A percentile compares a stretch with the other conserved stretches of the same genome.
Conservation (phyloP, 2,113 vertebrate genomes). For the Chloropsis cyanopogon region DNA sequence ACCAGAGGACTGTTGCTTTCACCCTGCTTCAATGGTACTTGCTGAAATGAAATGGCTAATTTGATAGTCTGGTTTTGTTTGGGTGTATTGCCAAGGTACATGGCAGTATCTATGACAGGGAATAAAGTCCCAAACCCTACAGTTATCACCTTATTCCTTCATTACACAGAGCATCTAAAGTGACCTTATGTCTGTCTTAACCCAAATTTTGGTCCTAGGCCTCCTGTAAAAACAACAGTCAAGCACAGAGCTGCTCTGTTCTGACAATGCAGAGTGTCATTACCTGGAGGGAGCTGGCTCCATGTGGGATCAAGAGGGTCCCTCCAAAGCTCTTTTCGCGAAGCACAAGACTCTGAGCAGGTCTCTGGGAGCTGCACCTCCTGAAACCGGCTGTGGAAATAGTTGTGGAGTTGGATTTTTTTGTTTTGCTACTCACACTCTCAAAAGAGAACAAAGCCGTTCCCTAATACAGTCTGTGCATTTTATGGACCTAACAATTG, state of each 20-base stretch:
- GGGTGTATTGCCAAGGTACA: not conserved
- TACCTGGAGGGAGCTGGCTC: not conserved
- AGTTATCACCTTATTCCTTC: not conserved
- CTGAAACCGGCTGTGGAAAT: not conserved
- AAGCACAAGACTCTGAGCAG: not conserved
- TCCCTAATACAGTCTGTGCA: conserved; percentile 21
- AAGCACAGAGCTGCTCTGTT: not conserved
- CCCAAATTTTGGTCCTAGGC: not conserved
- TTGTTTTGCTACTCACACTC: not conserved
- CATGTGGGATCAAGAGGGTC: not conserved
- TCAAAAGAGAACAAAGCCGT: not conserved
- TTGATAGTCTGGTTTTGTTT: not conserved
- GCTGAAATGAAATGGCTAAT: not conserved
- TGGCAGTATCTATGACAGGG: not conserved
- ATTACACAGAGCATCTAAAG: not conserved
- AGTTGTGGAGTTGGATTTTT: not conserved
- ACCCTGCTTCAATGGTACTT: not conserved
- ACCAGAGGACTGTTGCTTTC: not conserved
- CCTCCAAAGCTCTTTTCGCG: not conserved
- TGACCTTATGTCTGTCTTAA: not conserved
- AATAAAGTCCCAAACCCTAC: not conserved
- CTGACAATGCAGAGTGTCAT: not conserved
- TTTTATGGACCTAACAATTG: conserved; percentile 69
- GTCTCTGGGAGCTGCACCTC: not conserved
- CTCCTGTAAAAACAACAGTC: not conserved